These are phyloP conservation scores for Ceraclea dissimilis DNA, from an alignment of 2,888 invertebrate genomes.

Conservation along the genomic window DNA sequence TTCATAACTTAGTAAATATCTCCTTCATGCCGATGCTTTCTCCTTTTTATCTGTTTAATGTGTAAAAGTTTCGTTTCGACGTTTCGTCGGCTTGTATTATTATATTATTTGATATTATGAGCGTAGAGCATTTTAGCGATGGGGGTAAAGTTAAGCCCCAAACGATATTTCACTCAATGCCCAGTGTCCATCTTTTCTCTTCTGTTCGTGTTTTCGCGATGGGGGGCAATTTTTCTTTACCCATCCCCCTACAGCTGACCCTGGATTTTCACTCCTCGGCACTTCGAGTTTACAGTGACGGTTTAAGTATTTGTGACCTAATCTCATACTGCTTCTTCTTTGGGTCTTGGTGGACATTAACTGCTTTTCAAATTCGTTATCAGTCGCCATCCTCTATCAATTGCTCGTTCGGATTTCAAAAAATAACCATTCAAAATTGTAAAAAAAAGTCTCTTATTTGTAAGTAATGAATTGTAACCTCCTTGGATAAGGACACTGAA, in stretches of 20 bases:
- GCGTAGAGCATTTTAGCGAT: neutral
- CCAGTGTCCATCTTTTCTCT: constrained; percentile 26
- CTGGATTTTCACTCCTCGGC: constrained; percentile 18
- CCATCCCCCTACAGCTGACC: constrained; percentile 20
- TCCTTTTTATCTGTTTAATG: too few species aligned
- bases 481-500: too few species aligned
- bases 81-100: neutral
- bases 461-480: too few species aligned
- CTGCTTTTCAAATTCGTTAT: too few species aligned
- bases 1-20: neutral
- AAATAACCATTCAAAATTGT: too few species aligned
- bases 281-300: constrained; percentile 13
- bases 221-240: constrained; percentile 22
- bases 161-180: constrained; percentile 24
- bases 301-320: neutral
- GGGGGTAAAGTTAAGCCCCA: constrained; percentile 11
- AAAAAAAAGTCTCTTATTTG: too few species aligned
- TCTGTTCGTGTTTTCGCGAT: constrained; percentile 27
- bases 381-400: too few species aligned
- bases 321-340: too few species aligned
- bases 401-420: too few species aligned
- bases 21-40: neutral
- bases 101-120: neutral
- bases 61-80: neutral
- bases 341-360: too few species aligned